Conservation (phyloP, 1,140 invertebrate species). For the Drosophila rufa region DNA sequence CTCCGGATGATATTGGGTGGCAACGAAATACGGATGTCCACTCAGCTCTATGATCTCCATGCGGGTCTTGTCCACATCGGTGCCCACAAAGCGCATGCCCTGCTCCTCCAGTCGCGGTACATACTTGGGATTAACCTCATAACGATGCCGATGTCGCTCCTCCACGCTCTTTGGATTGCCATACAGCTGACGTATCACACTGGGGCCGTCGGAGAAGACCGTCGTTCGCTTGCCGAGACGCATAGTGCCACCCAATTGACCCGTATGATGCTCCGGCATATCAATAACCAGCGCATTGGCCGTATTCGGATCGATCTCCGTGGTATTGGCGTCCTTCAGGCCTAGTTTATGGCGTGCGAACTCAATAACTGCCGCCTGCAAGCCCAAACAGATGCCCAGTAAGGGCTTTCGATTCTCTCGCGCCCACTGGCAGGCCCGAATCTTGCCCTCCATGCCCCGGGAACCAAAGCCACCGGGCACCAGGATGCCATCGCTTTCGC, state of each 20-base stretch:
- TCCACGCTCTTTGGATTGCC: conserved; percentile 93
- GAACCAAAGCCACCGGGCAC: conserved; percentile 99
- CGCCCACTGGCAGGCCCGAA: conserved; percentile 97
- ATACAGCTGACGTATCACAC: conserved; percentile 92
- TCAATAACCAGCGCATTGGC: conserved; percentile 95
- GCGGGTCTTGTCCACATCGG: conserved; percentile 89
- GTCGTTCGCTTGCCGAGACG: conserved; percentile 96
- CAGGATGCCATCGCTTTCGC: conserved; percentile 96
- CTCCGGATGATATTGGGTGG: conserved; percentile 99
- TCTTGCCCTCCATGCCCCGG: conserved; percentile 98
- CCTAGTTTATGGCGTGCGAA: conserved; percentile 95
- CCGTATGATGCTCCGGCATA: conserved; percentile 99
- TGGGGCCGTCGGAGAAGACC: conserved; percentile 88
- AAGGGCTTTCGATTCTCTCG: conserved; percentile 95
- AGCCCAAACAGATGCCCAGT: conserved; percentile 97
- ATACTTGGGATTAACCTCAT: conserved; percentile 97
- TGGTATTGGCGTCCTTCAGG: conserved; percentile 93
- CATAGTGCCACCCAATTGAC: conserved; percentile 99
- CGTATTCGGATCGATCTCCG: conserved; percentile 93
- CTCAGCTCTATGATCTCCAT: conserved; percentile 95
- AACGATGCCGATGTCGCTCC: conserved; percentile 98
- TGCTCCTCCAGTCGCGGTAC: conserved; percentile 91
- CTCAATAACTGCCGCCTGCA: conserved; percentile 99
- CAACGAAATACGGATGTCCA: conserved; percentile 96
- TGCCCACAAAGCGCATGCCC: conserved; percentile 96